These are phyloP conservation scores for Fulmarus glacialis DNA, from an alignment of 2,113 vertebrate species.

Conservation along the genomic window DNA sequence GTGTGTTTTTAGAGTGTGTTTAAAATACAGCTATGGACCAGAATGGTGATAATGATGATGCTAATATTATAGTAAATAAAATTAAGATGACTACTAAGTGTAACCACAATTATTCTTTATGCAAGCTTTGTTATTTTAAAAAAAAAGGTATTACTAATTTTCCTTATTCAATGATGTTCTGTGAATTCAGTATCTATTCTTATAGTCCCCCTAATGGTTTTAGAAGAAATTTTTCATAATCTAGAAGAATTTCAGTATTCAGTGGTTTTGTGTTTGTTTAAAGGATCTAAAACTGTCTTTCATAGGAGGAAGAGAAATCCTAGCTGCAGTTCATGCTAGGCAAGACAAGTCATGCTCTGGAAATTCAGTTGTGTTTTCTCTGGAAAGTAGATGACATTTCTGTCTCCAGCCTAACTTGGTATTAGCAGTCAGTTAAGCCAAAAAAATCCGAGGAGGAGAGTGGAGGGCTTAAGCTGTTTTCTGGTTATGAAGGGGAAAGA, in stretches of 20 bases:
- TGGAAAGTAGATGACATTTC: not conserved
- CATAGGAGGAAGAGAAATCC: not conserved
- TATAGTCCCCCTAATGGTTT: not conserved
- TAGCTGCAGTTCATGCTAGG: not conserved
- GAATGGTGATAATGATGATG: not conserved
- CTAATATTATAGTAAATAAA: not conserved
- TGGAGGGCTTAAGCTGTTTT: not conserved
- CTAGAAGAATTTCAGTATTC: not conserved
- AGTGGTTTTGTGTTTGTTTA: not conserved
- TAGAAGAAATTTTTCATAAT: not conserved
- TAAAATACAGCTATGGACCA: not conserved
- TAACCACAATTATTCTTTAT: not conserved
- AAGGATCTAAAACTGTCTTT: not conserved
- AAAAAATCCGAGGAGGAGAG: not conserved
- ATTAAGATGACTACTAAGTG: not conserved
- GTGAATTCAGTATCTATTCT: not conserved
- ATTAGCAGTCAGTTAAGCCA: not conserved
- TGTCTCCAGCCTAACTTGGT: not conserved
- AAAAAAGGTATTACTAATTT: not conserved
- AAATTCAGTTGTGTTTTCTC: not conserved
- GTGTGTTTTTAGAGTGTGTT: not conserved
- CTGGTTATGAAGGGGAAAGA: not conserved
- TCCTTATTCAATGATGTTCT: not conserved
- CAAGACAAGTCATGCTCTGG: not conserved
- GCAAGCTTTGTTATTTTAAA: not conserved